These are phyloP conservation scores for Caenorhabditis wallacei DNA, from an alignment of 2,888 invertebrate species.

Conservation along the genomic window DNA sequence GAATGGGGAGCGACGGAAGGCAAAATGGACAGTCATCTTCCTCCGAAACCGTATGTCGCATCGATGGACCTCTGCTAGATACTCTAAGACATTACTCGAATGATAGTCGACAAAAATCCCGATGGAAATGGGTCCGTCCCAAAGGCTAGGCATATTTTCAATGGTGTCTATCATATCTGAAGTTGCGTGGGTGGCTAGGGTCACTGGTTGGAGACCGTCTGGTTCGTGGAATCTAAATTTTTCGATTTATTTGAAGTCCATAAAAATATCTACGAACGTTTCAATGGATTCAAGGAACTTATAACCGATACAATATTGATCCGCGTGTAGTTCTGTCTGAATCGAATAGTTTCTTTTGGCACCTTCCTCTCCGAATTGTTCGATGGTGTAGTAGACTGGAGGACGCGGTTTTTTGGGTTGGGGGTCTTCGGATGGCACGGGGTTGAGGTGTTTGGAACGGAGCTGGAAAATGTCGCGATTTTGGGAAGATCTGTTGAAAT, in stretches of 20 bases:
- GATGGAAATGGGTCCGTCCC: conserved; percentile 73
- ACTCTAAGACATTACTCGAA: conserved; percentile 47
- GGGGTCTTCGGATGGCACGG: not conserved
- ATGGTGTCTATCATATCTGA: conserved; percentile 45
- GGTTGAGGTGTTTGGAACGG: not conserved
- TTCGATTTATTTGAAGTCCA: not conserved
- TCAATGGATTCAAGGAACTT: conserved; percentile 8
- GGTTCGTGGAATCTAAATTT: conserved; percentile 47
- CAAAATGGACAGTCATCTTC: conserved; percentile 5
- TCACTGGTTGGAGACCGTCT: conserved; percentile 66
- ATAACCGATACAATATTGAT: conserved; percentile 20
- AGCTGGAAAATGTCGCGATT: not conserved
- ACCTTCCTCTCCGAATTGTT: not conserved
- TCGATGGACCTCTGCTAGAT: conserved; percentile 52
- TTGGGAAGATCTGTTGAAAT: too few relatives aligned
- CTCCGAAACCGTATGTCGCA: conserved; percentile 53
- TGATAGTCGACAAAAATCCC: conserved; percentile 65
- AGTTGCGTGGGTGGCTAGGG: conserved; percentile 64
- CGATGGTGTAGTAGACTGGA: not conserved
- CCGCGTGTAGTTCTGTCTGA: conserved; percentile 9
- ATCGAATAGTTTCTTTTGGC: not conserved
- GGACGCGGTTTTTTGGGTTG: not conserved
- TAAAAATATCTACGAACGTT: not conserved
- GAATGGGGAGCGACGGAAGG: not conserved
- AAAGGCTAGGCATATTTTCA: conserved; percentile 32